Conservation (phyloP, 2,888 invertebrate species). For the Drosophila quinaria region DNA sequence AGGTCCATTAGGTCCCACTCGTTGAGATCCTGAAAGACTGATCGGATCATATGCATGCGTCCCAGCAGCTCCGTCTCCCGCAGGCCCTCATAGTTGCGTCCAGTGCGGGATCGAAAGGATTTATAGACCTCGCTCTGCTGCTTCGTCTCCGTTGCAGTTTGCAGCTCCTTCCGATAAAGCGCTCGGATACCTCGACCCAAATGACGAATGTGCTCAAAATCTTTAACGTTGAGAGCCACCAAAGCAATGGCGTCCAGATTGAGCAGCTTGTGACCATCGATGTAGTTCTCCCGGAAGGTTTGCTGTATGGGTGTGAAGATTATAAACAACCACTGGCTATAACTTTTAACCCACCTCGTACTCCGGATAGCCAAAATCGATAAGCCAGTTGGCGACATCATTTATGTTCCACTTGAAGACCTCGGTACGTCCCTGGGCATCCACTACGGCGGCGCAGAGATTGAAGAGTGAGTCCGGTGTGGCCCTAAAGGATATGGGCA, state of each 20-base stretch:
- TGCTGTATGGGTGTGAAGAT: conserved; percentile 67
- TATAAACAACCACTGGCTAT: rapidly evolving
- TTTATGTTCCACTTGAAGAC: conserved; percentile 86
- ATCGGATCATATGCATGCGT: conserved; percentile 87
- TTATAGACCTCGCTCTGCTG: conserved; percentile 87
- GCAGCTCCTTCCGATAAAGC: conserved; percentile 86
- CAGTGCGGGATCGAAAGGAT: conserved; percentile 86
- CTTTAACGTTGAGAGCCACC: conserved; percentile 86
- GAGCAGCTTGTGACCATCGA: conserved; percentile 86
- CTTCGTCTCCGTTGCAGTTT: conserved; percentile 73
- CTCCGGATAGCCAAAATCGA: conserved; percentile 86
- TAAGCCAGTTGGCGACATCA: conserved; percentile 87
- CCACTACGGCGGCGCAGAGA: conserved; percentile 82
- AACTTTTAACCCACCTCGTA: conserved; percentile 85
- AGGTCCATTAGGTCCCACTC: conserved; percentile 87
- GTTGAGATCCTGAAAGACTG: conserved; percentile 84
- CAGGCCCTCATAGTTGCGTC: conserved; percentile 86
- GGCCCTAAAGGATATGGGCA: conserved; percentile 69
- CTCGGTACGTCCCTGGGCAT: conserved; percentile 84
- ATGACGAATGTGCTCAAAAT: conserved; percentile 86
- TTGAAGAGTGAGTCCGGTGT: conserved; percentile 86
- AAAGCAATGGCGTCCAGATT: conserved; percentile 86
- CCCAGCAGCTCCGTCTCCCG: conserved; percentile 86
- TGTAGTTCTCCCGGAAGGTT: conserved; percentile 86
- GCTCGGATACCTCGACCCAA: conserved; percentile 84